phyloP scores from a whole-genome alignment of 2,113 vertebrate genomes.

The Anas platyrhynchos region DNA sequence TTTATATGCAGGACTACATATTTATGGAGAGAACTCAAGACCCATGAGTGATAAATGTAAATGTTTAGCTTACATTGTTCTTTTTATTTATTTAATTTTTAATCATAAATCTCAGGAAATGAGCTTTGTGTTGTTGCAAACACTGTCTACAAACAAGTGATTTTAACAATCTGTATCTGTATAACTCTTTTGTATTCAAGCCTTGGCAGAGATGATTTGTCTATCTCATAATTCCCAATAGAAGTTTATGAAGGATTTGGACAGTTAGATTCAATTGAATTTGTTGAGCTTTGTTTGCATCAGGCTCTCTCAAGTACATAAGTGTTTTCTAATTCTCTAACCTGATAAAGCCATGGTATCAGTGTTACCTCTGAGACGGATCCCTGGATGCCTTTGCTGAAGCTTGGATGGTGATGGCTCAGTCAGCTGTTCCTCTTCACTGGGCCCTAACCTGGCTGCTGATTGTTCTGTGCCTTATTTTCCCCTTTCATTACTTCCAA shows the following conservation, averaged over 20 bases:
- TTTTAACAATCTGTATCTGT: not conserved
- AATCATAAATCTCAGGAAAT: not conserved
- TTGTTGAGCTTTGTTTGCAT: not conserved
- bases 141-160: not conserved
- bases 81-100: not conserved
- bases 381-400: not conserved
- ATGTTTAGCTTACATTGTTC: not conserved
- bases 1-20: not conserved
- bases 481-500: not conserved
- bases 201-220: not conserved
- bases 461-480: not conserved
- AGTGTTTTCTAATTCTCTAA: not conserved
- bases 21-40: not conserved
- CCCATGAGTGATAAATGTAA: not conserved
- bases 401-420: accelerated
- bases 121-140: not conserved
- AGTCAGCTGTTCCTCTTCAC: not conserved
- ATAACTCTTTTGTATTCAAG: not conserved
- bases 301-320: not conserved
- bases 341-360: accelerated
- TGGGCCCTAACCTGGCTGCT: not conserved
- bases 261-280: not conserved
- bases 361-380: too few species aligned
- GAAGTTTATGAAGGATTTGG: not conserved
- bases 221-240: not conserved